Conservation (phyloP, 2,113 vertebrate species). For the Labeo catla region DNA sequence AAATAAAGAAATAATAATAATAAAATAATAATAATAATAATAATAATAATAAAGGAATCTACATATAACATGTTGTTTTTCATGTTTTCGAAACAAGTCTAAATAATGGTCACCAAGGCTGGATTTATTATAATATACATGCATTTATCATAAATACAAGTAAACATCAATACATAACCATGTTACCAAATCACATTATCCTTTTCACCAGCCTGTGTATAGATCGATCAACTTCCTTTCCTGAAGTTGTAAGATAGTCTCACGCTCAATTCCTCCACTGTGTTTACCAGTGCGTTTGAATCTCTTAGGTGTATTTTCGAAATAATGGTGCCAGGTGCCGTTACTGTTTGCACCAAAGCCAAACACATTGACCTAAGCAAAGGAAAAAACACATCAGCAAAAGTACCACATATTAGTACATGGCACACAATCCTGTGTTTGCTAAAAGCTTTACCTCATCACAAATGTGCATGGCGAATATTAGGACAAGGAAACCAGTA, state of each 20-base stretch:
- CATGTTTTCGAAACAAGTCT: too few relatives aligned
- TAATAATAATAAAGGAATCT: too few relatives aligned
- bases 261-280: constrained; percentile 86
- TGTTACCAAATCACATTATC: neutral
- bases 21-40: too few relatives aligned
- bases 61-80: too few relatives aligned
- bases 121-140: neutral
- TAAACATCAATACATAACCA: neutral
- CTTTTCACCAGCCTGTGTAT: constrained; percentile 8
- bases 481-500: constrained; percentile 86
- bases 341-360: constrained; percentile 90
- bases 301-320: constrained; percentile 82
- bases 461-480: constrained; percentile 90
- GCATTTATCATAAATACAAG: neutral
- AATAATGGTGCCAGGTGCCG: constrained; percentile 97
- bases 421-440: neutral
- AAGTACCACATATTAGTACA: neutral
- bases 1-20: too few relatives aligned
- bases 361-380: constrained; percentile 84
- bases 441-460: constrained; percentile 80
- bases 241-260: constrained; percentile 73
- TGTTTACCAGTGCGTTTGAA: constrained; percentile 89
- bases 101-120: too few relatives aligned
- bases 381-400: neutral
- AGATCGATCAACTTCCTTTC: neutral